A percentile compares a stretch with the other conserved stretches of the same genome.
phyloP scores from a whole-genome alignment of 2,888 invertebrate species.

The Hirtodrosophila cameraria region DNA sequence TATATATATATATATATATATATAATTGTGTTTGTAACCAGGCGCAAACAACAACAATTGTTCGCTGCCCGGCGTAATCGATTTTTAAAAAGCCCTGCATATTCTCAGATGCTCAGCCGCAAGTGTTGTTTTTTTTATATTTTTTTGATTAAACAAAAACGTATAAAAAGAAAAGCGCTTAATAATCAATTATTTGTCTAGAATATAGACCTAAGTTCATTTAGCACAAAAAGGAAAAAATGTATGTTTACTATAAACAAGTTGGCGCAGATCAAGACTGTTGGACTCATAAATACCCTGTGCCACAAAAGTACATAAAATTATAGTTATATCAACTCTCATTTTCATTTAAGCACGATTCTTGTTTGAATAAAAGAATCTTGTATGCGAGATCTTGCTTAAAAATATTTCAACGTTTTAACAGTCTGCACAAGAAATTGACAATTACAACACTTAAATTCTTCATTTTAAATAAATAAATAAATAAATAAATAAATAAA shows the following conservation, averaged over 20 bases:
- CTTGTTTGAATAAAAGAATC: too few species aligned
- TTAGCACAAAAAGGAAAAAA: background rate
- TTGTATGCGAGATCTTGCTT: too few species aligned
- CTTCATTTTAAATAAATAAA: too few species aligned
- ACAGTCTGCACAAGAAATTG: too few species aligned
- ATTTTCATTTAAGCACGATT: too few species aligned
- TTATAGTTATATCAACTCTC: too few species aligned
- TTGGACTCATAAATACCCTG: background rate
- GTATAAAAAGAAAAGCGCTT: conserved; percentile 6
- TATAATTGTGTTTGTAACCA: background rate
- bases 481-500: too few species aligned
- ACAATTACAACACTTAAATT: too few species aligned
- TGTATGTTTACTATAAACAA: background rate
- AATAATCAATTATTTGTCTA: conserved; percentile 49
- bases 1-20: too few species aligned
- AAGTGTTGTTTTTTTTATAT: conserved; percentile 13
- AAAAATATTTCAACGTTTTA: too few species aligned
- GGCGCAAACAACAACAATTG: background rate
- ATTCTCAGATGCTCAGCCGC: conserved; percentile 1
- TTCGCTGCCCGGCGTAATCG: conserved; percentile 11
- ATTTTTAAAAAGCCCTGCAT: conserved; percentile 24
- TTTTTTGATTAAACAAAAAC: conserved; percentile 20
- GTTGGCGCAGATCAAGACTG: background rate
- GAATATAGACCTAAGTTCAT: conserved; percentile 41
- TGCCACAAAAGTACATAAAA: too few species aligned